Evolutionary conservation across 2,797 vertebrate species (phyloP).

Genomic region (Pantherophis vulpinus): DNA sequence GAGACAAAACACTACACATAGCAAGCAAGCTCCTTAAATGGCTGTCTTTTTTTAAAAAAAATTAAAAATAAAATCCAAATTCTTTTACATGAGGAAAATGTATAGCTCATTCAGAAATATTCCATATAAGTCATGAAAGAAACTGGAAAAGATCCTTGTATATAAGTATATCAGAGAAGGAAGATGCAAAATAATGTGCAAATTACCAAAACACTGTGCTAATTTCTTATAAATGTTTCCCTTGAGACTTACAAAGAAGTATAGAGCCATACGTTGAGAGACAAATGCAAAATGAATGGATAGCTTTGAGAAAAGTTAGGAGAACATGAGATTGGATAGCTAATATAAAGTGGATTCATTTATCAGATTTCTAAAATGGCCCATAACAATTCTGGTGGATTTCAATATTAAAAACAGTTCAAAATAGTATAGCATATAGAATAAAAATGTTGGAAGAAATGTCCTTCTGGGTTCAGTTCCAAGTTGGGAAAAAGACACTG

Average conservation of each 20-base stretch:
- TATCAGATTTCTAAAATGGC: not conserved
- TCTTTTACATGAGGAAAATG: not conserved
- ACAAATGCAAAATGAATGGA: not conserved
- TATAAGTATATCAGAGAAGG: not conserved
- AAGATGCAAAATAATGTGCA: not conserved
- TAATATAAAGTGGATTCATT: not conserved
- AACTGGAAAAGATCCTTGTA: not conserved
- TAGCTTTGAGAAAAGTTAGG: not conserved
- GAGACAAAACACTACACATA: slow-evolving; percentile 15
- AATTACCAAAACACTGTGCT: not conserved
- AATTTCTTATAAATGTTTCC: not conserved
- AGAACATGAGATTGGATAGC: not conserved
- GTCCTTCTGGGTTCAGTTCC: no score
- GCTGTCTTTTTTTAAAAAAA: not conserved
- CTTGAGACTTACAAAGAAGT: not conserved
- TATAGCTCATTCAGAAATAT: not conserved
- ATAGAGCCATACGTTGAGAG: not conserved
- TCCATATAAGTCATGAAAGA: not conserved
- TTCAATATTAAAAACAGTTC: not conserved
- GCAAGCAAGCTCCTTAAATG: not conserved
- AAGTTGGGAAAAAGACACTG: no score
- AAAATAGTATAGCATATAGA: not conserved
- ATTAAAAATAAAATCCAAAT: not conserved
- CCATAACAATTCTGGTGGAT: not conserved
- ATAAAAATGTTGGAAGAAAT: not conserved